A percentile compares a stretch with the other conserved stretches of the same genome.
phyloP scores from a whole-genome alignment of 2,797 vertebrate species.

The Iguana delicatissima region DNA sequence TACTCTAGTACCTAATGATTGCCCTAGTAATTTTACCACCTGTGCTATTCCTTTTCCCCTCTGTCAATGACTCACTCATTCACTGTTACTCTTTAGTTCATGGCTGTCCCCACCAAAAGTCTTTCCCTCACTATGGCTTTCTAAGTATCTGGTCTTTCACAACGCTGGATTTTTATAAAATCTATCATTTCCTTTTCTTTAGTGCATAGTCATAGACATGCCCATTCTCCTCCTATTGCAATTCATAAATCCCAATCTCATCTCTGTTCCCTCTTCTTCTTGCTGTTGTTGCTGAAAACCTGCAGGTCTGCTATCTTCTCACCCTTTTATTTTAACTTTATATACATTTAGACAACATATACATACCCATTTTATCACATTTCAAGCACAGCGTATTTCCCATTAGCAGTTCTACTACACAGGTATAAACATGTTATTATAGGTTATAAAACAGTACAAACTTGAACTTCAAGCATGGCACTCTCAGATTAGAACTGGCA shows the following conservation, averaged over 20 bases:
- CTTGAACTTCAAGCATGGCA: slow-evolving; percentile 69
- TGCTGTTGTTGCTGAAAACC: slow-evolving; percentile 49
- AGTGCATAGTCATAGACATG: background rate
- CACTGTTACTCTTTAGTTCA: background rate
- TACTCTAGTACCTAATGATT: background rate
- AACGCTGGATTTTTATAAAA: background rate
- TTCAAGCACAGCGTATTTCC: slow-evolving; percentile 56
- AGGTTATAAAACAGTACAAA: slow-evolving; percentile 65
- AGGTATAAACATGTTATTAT: slow-evolving; percentile 76
- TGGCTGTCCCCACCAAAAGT: background rate
- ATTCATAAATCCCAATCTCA: slow-evolving; percentile 17
- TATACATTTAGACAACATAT: slow-evolving; percentile 62
- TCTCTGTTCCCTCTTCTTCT: too few species aligned
- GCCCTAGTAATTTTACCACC: background rate
- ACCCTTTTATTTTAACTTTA: slow-evolving; percentile 63
- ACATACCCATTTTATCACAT: slow-evolving; percentile 62
- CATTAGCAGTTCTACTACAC: slow-evolving; percentile 63
- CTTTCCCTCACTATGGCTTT: background rate
- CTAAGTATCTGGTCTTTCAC: background rate
- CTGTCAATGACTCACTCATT: background rate
- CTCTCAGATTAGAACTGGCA: slow-evolving; percentile 71
- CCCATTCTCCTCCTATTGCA: slow-evolving; percentile 49
- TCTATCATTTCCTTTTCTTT: background rate
- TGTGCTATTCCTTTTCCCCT: background rate
- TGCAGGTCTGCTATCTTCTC: slow-evolving; percentile 60